Evolutionary conservation across 2,888 invertebrate genomes (phyloP).

Genomic region (Erebia aethiops): DNA sequence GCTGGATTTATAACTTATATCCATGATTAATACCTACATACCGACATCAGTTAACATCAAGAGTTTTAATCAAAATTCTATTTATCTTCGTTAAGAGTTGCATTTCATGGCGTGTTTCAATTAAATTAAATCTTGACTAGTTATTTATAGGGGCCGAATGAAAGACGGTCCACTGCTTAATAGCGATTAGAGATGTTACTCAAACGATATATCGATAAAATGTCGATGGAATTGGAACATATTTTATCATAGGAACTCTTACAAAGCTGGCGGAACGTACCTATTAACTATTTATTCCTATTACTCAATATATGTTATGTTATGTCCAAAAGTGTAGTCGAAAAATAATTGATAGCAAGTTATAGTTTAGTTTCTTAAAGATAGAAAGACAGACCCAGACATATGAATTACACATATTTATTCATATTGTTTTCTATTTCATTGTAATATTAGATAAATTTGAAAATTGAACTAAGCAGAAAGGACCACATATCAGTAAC

Average conservation of each 20-base stretch:
- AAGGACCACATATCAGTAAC: too few relatives aligned
- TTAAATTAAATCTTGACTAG: conserved; percentile 65
- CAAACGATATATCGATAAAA: conserved; percentile 15
- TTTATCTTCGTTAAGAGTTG: conserved; percentile 67
- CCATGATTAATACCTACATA: conserved; percentile 28
- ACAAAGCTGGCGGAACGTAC: not conserved
- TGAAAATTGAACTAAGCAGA: too few relatives aligned
- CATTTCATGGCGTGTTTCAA: conserved; percentile 53
- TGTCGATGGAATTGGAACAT: not conserved
- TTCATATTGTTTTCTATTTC: too few relatives aligned
- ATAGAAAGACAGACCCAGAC: too few relatives aligned
- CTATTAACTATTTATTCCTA: too few relatives aligned
- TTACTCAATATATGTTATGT: too few relatives aligned
- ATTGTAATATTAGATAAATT: too few relatives aligned
- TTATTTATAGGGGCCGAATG: conserved; percentile 49
- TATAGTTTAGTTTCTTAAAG: too few relatives aligned
- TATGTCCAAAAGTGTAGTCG: not conserved
- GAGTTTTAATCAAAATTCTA: conserved; percentile 62
- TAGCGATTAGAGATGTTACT: conserved; percentile 16
- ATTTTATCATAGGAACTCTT: not conserved
- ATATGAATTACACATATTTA: too few relatives aligned
- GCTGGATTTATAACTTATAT: conserved; percentile 4
- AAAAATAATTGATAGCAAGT: too few relatives aligned
- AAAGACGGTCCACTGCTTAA: conserved; percentile 40
- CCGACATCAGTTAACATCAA: conserved; percentile 33